Percentiles rank a stretch among this genome's conserved stretches.
Evolutionary conservation across 2,113 vertebrate genomes (phyloP).

Genomic region (Zootoca vivipara): DNA sequence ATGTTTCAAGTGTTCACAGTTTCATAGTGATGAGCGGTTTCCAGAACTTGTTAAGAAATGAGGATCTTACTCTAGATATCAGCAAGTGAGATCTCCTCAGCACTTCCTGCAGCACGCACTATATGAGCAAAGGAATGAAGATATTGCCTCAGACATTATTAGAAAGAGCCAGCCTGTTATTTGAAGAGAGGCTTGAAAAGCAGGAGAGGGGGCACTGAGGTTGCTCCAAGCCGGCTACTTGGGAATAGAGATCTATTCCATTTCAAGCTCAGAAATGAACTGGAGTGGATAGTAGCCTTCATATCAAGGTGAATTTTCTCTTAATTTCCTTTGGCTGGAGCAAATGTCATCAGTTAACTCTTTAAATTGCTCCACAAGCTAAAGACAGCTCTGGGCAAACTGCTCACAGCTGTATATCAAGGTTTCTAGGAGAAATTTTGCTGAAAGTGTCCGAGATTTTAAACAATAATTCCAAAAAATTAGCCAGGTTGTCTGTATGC

Average conservation of each 20-base stretch:
- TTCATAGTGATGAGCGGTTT: constrained; percentile 26
- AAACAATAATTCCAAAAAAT: not conserved
- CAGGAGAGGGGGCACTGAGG: not conserved
- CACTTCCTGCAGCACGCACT: not conserved
- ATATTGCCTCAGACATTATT: constrained; percentile 33
- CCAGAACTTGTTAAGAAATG: not conserved
- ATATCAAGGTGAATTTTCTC: not conserved
- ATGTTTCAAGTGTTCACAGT: not conserved
- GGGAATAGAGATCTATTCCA: not conserved
- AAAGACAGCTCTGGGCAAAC: not conserved
- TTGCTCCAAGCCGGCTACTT: not conserved
- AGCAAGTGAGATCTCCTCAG: not conserved
- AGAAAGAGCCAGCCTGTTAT: not conserved
- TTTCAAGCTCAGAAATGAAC: not conserved
- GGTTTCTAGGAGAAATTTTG: not conserved
- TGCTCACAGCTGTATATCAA: not conserved
- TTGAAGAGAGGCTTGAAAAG: not conserved
- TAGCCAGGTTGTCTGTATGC: not conserved
- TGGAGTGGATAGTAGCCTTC: not conserved
- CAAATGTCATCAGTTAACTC: not conserved
- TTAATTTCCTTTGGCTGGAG: constrained; percentile 13
- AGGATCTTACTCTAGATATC: constrained; percentile 33
- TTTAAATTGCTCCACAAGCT: not conserved
- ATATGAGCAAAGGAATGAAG: not conserved
- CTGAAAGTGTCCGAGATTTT: not conserved